These are phyloP conservation scores for Andrena praecox DNA, from an alignment of 2,888 invertebrate genomes.

Conservation along the genomic window DNA sequence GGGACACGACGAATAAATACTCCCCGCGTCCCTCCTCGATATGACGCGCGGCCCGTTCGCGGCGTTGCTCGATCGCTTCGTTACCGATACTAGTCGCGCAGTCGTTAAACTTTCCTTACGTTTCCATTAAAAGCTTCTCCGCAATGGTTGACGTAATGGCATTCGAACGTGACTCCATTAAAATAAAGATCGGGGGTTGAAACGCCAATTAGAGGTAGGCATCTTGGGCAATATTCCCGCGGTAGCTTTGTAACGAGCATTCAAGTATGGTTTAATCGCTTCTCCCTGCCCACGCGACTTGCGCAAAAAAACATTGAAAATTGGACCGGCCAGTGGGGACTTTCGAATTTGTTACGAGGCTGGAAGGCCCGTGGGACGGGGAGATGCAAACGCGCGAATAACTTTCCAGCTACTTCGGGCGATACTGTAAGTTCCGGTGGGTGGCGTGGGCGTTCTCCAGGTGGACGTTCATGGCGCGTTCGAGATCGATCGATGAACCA, in stretches of 20 bases:
- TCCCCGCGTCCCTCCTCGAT: constrained; percentile 4
- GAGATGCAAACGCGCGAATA: constrained; percentile 25
- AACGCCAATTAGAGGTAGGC: background rate
- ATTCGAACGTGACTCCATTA: background rate
- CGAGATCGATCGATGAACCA: constrained; percentile 68
- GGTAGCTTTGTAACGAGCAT: background rate
- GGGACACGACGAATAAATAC: constrained; percentile 34
- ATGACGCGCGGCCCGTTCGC: constrained; percentile 33
- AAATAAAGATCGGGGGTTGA: no score
- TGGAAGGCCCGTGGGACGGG: constrained; percentile 3
- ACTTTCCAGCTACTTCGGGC: constrained; percentile 16
- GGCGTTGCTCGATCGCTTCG: constrained; percentile 23
- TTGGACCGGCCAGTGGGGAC: background rate
- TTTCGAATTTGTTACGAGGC: constrained; percentile 19
- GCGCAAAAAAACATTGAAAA: constrained; percentile 1
- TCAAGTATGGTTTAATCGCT: background rate
- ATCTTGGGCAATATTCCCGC: background rate
- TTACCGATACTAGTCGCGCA: constrained; percentile 18
- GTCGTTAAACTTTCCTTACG: background rate
- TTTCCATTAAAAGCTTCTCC: constrained; percentile 19
- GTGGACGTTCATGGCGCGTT: constrained; percentile 69
- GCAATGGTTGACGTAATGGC: background rate
- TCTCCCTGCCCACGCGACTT: background rate
- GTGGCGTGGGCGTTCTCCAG: constrained; percentile 74
- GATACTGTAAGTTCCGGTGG: constrained; percentile 57